Conservation (phyloP, 2,113 vertebrate genomes). For the Salminus brasiliensis region DNA sequence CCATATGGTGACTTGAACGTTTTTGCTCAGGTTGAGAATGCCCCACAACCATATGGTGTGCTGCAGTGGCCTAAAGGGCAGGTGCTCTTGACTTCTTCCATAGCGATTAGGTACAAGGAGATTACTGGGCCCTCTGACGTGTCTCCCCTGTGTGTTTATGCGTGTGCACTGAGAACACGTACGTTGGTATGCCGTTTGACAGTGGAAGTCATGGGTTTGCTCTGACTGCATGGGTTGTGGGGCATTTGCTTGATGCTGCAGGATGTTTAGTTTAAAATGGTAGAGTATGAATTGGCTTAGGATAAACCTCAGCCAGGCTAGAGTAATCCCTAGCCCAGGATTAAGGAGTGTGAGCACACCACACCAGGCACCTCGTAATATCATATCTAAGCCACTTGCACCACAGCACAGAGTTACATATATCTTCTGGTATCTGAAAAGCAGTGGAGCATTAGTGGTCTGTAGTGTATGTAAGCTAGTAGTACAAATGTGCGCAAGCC, state of each 20-base stretch:
- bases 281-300: conserved; percentile 30
- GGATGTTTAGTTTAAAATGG: conserved; percentile 20
- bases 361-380: conserved; percentile 63
- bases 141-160: conserved; percentile 58
- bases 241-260: neutral
- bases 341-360: conserved; percentile 59
- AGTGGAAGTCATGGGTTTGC: neutral
- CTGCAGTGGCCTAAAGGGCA: conserved; percentile 59
- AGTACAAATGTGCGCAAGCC: neutral
- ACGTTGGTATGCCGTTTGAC: neutral
- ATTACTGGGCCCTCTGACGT: conserved; percentile 66
- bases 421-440: neutral
- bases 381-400: conserved; percentile 4
- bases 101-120: conserved; percentile 74
- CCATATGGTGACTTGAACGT: conserved; percentile 9
- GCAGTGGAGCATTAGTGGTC: neutral
- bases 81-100: conserved; percentile 73
- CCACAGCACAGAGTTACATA: neutral
- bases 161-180: neutral
- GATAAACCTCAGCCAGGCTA: conserved; percentile 32
- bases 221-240: neutral
- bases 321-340: conserved; percentile 50
- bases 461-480: neutral
- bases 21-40: neutral
- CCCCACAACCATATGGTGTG: conserved; percentile 44